These are phyloP conservation scores for Tetrax tetrax DNA, from an alignment of 2,113 vertebrate genomes.

Conservation along the genomic window DNA sequence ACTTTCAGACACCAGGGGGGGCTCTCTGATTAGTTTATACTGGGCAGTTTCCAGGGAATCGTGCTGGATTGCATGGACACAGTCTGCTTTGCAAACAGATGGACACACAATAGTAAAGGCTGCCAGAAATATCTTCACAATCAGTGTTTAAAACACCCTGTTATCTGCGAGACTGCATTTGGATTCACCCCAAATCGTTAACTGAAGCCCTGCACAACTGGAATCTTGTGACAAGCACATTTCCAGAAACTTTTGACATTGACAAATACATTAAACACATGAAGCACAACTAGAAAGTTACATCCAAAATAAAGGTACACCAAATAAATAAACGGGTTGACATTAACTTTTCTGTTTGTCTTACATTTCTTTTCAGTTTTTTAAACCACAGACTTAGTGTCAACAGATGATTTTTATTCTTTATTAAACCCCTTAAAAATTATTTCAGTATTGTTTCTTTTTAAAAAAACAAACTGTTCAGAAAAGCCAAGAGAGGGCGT, in stretches of 20 bases:
- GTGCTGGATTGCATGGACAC: background rate
- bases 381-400: background rate
- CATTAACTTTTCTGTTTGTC: background rate
- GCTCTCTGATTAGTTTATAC: constrained; percentile 66
- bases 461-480: background rate
- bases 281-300: background rate
- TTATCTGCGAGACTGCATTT: background rate
- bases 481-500: constrained; percentile 35
- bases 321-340: background rate
- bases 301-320: background rate
- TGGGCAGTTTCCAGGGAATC: constrained; percentile 65
- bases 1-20: constrained; percentile 73
- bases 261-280: background rate
- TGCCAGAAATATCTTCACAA: background rate
- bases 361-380: background rate
- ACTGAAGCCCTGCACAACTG: background rate
- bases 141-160: background rate
- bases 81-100: background rate
- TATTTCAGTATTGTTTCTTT: background rate
- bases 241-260: background rate
- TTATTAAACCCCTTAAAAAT: background rate
- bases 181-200: background rate
- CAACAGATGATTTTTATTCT: background rate
- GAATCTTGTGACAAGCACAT: background rate
- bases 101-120: background rate